A percentile compares a stretch with the other conserved stretches of the same genome.
phyloP scores from a whole-genome alignment of 2,888 invertebrate genomes.

The Embidobia sp. region DNA sequence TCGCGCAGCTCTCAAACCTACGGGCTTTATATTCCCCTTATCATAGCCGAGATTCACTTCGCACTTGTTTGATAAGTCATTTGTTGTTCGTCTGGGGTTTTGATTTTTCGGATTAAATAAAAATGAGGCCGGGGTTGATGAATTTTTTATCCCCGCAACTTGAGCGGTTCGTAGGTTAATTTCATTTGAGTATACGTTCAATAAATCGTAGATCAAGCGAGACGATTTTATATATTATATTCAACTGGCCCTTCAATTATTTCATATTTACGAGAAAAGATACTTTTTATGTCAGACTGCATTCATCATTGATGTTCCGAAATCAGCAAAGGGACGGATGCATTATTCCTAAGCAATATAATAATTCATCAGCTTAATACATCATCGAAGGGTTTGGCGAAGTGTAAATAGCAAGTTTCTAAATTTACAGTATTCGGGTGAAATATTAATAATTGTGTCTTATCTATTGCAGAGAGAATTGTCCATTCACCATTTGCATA shows the following conservation, averaged over 20 bases:
- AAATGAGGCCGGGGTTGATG: too few relatives aligned
- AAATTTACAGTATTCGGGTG: too few relatives aligned
- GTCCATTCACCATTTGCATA: too few relatives aligned
- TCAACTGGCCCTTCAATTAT: slow-evolving; percentile 8
- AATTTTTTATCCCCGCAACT: slow-evolving; percentile 3
- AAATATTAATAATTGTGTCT: too few relatives aligned
- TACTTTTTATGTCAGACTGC: neutral
- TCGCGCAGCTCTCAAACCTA: slow-evolving; percentile 23
- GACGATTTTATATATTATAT: slow-evolving; percentile 39
- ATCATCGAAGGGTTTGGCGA: neutral
- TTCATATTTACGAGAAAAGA: slow-evolving; percentile 7
- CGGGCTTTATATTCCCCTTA: slow-evolving; percentile 11
- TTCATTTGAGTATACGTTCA: slow-evolving; percentile 3
- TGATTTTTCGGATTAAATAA: too few relatives aligned
- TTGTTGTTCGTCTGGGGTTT: neutral
- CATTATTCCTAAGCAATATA: slow-evolving; percentile 5
- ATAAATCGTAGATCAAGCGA: slow-evolving; percentile 19
- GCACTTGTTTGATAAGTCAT: neutral
- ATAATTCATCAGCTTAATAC: slow-evolving; percentile 5
- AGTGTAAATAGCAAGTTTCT: too few relatives aligned
- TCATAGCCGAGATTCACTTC: slow-evolving; percentile 3
- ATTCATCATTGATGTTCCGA: slow-evolving; percentile 21
- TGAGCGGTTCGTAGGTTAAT: slow-evolving; percentile 8
- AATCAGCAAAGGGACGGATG: slow-evolving; percentile 13
- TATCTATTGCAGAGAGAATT: too few relatives aligned